These are phyloP conservation scores for Marmota flaviventris DNA, from an alignment of 2,113 vertebrate genomes.

Conservation along the genomic window DNA sequence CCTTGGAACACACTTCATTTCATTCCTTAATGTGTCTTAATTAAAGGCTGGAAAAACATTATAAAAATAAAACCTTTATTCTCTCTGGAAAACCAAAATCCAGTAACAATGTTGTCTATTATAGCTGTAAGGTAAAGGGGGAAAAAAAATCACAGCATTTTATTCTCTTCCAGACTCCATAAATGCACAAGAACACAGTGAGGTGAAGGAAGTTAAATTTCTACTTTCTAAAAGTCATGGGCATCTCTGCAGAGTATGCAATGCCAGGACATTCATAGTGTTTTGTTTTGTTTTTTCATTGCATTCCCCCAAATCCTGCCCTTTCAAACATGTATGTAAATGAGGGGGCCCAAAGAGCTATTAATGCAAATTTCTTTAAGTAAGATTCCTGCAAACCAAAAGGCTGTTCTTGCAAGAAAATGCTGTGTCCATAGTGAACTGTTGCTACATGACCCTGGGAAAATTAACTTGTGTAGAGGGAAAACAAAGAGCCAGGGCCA, in stretches of 20 bases:
- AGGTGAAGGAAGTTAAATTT: constrained; percentile 68
- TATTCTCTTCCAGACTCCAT: constrained; percentile 10
- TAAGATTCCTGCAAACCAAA: constrained; percentile 62
- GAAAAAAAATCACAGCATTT: background rate
- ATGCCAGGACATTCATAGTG: constrained; percentile 1
- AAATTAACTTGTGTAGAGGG: constrained; percentile 70
- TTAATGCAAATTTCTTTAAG: constrained; percentile 85
- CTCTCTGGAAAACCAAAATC: constrained; percentile 53
- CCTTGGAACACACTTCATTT: constrained; percentile 37
- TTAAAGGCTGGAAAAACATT: constrained; percentile 25
- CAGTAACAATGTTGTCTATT: constrained; percentile 1
- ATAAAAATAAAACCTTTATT: background rate
- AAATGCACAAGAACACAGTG: background rate
- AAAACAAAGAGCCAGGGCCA: constrained; percentile 51
- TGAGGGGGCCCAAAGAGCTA: constrained; percentile 78
- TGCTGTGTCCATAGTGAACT: constrained; percentile 76
- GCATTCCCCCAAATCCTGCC: constrained; percentile 74
- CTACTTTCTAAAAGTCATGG: constrained; percentile 28
- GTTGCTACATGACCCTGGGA: constrained; percentile 75
- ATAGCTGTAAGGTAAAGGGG: background rate
- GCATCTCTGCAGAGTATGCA: constrained; percentile 27
- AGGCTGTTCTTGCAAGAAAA: constrained; percentile 76
- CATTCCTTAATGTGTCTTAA: constrained; percentile 61
- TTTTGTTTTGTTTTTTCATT: background rate
- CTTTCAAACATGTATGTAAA: constrained; percentile 83